Evolutionary conservation across 2,113 vertebrate species (phyloP).

Genomic region (Ovis aries): ARS-UI_Ramb_v3.0 NC_056062.1:1501501-1502000

Average conservation of each 20-base stretch:
- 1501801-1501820: accelerated
- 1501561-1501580: not conserved
- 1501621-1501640: not conserved
- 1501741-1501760: not conserved
- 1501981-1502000: not conserved
- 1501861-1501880: not conserved
- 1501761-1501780: not conserved
- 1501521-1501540: not conserved
- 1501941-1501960: not conserved
- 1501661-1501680: not conserved
- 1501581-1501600: accelerated
- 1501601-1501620: not conserved
- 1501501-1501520: not conserved
- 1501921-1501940: not conserved
- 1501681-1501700: not conserved
- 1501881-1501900: not conserved
- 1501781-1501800: no score
- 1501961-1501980: not conserved
- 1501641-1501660: not conserved
- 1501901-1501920: accelerated
- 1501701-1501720: not conserved
- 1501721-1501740: not conserved
- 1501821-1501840: no score
- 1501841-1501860: not conserved
- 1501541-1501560: not conserved